Percentiles rank a stretch among this genome's conserved stretches.
Evolutionary conservation across 2,888 invertebrate species (phyloP).

Genomic region (Scelioninae gen. 2): DNA sequence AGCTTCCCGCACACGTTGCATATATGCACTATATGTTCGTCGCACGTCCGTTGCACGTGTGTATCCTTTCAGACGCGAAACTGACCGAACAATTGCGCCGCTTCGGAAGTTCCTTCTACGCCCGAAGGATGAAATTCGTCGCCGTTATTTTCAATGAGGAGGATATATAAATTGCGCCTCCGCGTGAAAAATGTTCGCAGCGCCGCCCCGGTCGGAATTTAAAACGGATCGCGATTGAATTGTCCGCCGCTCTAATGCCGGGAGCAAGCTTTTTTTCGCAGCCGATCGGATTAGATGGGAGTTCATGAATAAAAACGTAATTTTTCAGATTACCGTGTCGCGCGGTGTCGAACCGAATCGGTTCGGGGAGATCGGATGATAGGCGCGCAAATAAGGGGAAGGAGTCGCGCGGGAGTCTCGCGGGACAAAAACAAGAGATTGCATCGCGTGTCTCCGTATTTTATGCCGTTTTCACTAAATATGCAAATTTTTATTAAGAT

Average conservation of each 20-base stretch:
- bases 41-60: too few species aligned
- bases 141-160: conserved; percentile 45
- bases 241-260: conserved; percentile 60
- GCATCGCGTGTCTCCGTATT: conserved; percentile 50
- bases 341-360: conserved; percentile 62
- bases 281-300: conserved; percentile 67
- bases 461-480: conserved; percentile 48
- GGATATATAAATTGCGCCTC: conserved; percentile 51
- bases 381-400: conserved; percentile 50
- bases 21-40: too few species aligned
- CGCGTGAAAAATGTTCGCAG: conserved; percentile 58
- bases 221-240: conserved; percentile 63
- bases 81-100: too few species aligned
- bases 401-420: conserved; percentile 58
- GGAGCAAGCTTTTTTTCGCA: conserved; percentile 61
- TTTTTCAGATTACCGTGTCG: conserved; percentile 70
- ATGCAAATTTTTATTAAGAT: conserved; percentile 56
- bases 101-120: too few species aligned
- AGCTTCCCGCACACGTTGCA: too few species aligned
- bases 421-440: conserved; percentile 57
- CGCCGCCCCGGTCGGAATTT: conserved; percentile 58
- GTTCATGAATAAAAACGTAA: conserved; percentile 73
- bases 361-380: conserved; percentile 63
- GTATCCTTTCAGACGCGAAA: too few species aligned
- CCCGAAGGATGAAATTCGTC: conserved; percentile 40